Percentiles rank a stretch among this genome's conserved stretches.
These are phyloP conservation scores for Oryzias sinensis DNA, from an alignment of 2,797 vertebrate genomes.

Conservation along the genomic window DNA sequence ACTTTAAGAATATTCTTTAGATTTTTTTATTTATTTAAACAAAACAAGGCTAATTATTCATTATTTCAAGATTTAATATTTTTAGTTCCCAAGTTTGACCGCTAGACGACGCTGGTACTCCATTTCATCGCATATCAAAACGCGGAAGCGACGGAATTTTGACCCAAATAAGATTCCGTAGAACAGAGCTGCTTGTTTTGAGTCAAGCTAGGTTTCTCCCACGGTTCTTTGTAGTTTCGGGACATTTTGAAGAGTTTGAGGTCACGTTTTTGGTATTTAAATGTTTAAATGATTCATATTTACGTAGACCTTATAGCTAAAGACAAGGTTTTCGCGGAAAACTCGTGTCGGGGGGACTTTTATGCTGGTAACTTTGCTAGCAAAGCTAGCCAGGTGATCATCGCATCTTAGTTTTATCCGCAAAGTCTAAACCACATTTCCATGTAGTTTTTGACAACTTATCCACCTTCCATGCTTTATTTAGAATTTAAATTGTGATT, in stretches of 20 bases:
- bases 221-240: not conserved
- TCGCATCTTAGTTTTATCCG: not conserved
- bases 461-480: too few relatives aligned
- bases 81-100: conserved; percentile 1
- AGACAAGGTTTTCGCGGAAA: not conserved
- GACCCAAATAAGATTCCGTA: conserved; percentile 52
- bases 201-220: not conserved
- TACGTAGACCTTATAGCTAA: fast-evolving
- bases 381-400: conserved; percentile 36
- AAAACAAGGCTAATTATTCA: too few relatives aligned
- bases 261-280: not conserved
- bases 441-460: too few relatives aligned
- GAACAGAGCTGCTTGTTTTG: conserved; percentile 36
- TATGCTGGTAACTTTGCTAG: conserved; percentile 45
- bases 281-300: not conserved
- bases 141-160: conserved; percentile 39
- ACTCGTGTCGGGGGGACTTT: conserved; percentile 42
- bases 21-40: too few relatives aligned
- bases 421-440: too few relatives aligned
- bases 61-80: too few relatives aligned
- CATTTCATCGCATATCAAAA: not conserved
- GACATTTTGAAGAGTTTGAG: too few relatives aligned
- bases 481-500: too few relatives aligned
- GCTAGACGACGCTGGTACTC: conserved; percentile 25
- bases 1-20: too few relatives aligned